phyloP scores from a whole-genome alignment of 2,113 vertebrate genomes.

The Pantherophis guttatus region DNA sequence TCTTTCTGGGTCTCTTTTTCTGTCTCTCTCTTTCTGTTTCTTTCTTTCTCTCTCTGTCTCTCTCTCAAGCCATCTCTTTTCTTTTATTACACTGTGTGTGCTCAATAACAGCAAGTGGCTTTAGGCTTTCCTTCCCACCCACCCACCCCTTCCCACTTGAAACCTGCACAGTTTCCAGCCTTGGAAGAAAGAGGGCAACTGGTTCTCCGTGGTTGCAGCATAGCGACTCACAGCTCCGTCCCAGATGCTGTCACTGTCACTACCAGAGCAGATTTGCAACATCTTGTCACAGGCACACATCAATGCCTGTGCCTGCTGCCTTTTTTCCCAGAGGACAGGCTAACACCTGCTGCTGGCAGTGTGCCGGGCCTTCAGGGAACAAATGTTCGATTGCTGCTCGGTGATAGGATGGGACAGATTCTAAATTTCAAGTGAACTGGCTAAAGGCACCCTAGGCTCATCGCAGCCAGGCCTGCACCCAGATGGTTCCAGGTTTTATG shows the following conservation, averaged over 20 bases:
- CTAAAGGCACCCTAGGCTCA: slow-evolving; percentile 71
- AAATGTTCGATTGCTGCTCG: slow-evolving; percentile 79
- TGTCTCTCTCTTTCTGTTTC: too few relatives aligned
- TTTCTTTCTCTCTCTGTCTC: not conserved
- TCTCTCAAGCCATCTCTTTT: not conserved
- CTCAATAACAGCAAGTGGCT: not conserved
- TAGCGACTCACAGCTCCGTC: slow-evolving; percentile 69
- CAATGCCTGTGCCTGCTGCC: slow-evolving; percentile 81
- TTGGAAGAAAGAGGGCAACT: slow-evolving; percentile 67
- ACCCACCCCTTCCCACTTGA: slow-evolving; percentile 4
- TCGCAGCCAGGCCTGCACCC: slow-evolving; percentile 64
- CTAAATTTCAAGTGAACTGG: slow-evolving; percentile 76
- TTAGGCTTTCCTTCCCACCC: slow-evolving; percentile 9
- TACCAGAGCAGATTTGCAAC: slow-evolving; percentile 79
- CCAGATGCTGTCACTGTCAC: slow-evolving; percentile 77
- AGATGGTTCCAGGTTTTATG: slow-evolving; percentile 73
- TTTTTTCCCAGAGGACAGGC: slow-evolving; percentile 80
- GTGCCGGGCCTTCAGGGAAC: slow-evolving; percentile 74
- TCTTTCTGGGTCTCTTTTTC: too few relatives aligned
- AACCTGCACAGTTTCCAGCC: slow-evolving; percentile 60
- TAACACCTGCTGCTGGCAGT: slow-evolving; percentile 89
- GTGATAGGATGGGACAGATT: slow-evolving; percentile 78
- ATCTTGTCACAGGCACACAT: slow-evolving; percentile 85
- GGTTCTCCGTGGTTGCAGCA: slow-evolving; percentile 77
- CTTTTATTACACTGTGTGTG: not conserved